A percentile compares a stretch with the other conserved stretches of the same genome.
Conservation (phyloP, 2,888 invertebrate genomes). For the Conomelus anceps region DNA sequence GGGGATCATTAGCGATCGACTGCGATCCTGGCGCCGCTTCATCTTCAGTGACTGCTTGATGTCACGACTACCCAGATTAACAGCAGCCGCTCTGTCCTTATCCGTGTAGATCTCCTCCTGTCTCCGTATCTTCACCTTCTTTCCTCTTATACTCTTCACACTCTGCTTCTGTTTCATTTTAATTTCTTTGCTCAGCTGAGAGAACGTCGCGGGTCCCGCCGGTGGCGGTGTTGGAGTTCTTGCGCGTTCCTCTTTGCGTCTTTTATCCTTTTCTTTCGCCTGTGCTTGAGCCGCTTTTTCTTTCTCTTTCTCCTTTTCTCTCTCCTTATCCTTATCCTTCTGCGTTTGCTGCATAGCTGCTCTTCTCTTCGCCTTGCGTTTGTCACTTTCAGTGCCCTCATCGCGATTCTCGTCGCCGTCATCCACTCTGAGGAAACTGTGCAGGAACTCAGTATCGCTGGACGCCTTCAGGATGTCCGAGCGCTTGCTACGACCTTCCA, state of each 20-base stretch:
- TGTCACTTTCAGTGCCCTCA: constrained; percentile 15
- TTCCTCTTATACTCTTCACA: constrained; percentile 18
- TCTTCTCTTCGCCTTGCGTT: constrained; percentile 22
- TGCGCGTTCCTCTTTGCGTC: constrained; percentile 13
- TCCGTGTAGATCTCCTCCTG: constrained; percentile 78
- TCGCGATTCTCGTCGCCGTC: constrained; percentile 24
- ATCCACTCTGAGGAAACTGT: constrained; percentile 70
- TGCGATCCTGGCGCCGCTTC: constrained; percentile 71
- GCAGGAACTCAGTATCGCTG: constrained; percentile 58
- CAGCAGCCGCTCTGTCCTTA: constrained; percentile 84
- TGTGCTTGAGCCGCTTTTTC: constrained; percentile 6
- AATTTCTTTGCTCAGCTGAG: constrained; percentile 35
- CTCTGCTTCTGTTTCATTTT: constrained; percentile 36
- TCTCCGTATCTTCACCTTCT: constrained; percentile 23
- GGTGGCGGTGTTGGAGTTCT: constrained; percentile 28
- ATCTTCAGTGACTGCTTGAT: constrained; percentile 77
- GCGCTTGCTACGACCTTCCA: constrained; percentile 22
- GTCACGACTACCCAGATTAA: constrained; percentile 76
- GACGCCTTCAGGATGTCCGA: constrained; percentile 31
- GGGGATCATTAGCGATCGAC: constrained; percentile 62
- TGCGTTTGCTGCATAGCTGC: background rate
- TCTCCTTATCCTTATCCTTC: background rate
- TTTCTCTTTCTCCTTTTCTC: background rate
- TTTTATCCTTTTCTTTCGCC: constrained; percentile 4
- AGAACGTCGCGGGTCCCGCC: constrained; percentile 33